A percentile compares a stretch with the other conserved stretches of the same genome.
Conservation (phyloP, 2,113 vertebrate genomes). For the Nymphicus hollandicus region DNA sequence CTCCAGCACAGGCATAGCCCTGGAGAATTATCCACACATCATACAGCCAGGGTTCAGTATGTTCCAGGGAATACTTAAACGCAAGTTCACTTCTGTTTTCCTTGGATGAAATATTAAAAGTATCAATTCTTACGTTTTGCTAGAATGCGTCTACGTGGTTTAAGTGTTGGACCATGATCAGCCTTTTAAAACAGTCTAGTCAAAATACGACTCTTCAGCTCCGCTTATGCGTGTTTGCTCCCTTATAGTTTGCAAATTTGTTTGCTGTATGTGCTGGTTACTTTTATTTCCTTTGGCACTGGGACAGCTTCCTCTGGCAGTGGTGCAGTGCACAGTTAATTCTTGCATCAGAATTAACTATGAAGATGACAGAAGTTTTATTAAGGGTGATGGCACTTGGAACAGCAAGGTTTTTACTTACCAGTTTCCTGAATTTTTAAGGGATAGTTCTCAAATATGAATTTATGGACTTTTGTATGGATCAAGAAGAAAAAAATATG, state of each 20-base stretch:
- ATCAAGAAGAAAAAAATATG: background rate
- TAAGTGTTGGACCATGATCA: background rate
- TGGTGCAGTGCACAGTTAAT: background rate
- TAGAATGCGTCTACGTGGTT: background rate
- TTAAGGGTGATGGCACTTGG: background rate
- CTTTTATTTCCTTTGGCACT: slow-evolving; percentile 35
- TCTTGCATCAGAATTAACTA: background rate
- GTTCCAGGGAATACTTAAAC: slow-evolving; percentile 6
- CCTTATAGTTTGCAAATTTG: background rate
- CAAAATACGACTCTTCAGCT: background rate
- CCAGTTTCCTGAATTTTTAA: background rate
- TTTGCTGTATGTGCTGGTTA: background rate
- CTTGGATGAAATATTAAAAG: background rate
- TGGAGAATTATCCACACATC: background rate
- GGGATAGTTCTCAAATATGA: background rate
- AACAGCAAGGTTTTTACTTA: background rate
- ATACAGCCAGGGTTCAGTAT: background rate
- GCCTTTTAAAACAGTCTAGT: background rate
- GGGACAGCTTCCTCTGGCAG: slow-evolving; percentile 5
- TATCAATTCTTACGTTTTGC: background rate
- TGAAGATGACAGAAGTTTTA: background rate
- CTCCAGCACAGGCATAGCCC: background rate
- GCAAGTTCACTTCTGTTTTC: background rate
- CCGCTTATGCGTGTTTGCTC: background rate
- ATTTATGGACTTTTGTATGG: background rate